Base-by-base conservation (phyloP, 2,797 vertebrate genomes). In the Sebastiscus tertius region DNA sequence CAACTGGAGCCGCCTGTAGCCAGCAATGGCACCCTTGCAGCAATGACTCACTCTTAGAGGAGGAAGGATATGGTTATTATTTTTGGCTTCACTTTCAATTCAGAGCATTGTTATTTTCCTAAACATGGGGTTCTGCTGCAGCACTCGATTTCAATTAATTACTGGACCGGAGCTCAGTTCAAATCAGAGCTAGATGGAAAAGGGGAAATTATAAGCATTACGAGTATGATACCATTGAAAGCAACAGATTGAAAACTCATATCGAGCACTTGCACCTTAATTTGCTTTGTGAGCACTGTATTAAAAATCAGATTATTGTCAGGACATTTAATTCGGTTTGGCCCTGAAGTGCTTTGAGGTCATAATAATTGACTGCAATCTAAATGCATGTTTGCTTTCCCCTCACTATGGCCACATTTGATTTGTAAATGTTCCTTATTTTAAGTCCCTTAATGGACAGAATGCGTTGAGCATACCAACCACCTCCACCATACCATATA, bases 341-440 rank as follows among this genome's bases (percentile, higher is more conserved):
- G 55, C 33, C 55, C 34, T 72, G 66, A 76, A 82, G 60, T 80
- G 65, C 77, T 87, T 80, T 83, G 24, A 81, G 62, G 27, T 80
- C 52, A 72, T 71, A 63, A 20, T 59, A 72, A 75, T 79, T 83
- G 42, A 89, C 76, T 86, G 66, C 72, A 73, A 9, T 90, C 72
- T 83, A 81, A 93, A 85, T 91, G 93, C 91, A 93, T 93, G 92
- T 90, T 87, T 87, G 71, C 87, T 87, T 92, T 42, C 36, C 56
- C 74, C 13, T 80, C 71, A 67, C 77, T 71, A 8, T 72, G 66
- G 80, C 54, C 61, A 74, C 71, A 77, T 85, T 83, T 89, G 52
- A 87, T 80, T 89, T 88, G 11, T 70, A 79, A 70, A 46, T 55
- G 33, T 80, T 81, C 18, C 64, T 75, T 79, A 63, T 81, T 81